These are phyloP conservation scores for Diacarnus erythraeanus DNA, from an alignment of 37 sponge, comb jelly and placozoan genomes.

Conservation along the genomic window DNA sequence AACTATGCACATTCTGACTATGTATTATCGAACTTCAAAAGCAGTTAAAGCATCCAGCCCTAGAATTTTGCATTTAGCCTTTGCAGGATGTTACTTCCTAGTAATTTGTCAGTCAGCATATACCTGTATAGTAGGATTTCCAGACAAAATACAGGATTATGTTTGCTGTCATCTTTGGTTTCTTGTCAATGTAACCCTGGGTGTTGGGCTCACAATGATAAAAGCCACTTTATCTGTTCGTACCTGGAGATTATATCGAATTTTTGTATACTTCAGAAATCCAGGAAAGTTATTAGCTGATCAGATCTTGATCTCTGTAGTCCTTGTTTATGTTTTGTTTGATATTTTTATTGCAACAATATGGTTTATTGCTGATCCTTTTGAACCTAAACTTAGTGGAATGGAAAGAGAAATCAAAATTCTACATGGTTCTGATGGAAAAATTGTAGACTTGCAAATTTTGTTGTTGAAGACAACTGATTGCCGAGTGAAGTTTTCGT, in stretches of 20 bases:
- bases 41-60: not conserved
- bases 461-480: too few species aligned
- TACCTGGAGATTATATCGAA: conserved; percentile 31
- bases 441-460: too few species aligned
- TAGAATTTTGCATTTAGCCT: not conserved
- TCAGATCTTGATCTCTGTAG: not conserved
- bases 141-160: not conserved
- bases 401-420: too few species aligned
- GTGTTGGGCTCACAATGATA: not conserved
- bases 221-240: not conserved
- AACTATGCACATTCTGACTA: not conserved
- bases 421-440: too few species aligned
- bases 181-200: not conserved
- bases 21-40: not conserved
- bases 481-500: too few species aligned
- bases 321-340: not conserved
- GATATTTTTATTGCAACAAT: not conserved
- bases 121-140: not conserved
- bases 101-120: not conserved
- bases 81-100: not conserved
- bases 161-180: not conserved
- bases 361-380: conserved; percentile 1
- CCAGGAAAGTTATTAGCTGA: conserved; percentile 16
- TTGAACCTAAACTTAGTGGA: too few species aligned
- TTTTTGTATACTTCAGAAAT: conserved; percentile 16